phyloP scores from a whole-genome alignment of 1,140 invertebrate species.

The Drosophila teissieri region DNA sequence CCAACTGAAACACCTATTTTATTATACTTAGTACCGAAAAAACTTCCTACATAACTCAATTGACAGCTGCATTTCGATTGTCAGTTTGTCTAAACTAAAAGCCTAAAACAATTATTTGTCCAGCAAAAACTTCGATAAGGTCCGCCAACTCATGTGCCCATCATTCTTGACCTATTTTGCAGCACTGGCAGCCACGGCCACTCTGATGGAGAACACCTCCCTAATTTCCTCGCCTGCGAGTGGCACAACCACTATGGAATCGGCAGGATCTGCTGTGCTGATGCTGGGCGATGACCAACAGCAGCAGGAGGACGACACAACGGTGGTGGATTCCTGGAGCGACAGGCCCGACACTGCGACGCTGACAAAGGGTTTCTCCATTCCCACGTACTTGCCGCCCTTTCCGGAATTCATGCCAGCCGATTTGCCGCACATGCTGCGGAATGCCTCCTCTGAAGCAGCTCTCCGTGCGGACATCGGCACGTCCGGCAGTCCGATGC shows the following conservation, averaged over 20 bases:
- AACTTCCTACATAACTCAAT: neutral
- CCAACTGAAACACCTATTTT: neutral
- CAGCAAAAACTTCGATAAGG: constrained; percentile 17
- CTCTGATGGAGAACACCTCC: constrained; percentile 49
- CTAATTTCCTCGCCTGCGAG: constrained; percentile 62
- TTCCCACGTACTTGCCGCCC: constrained; percentile 75
- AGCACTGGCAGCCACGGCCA: constrained; percentile 56
- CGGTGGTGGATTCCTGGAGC: constrained; percentile 58
- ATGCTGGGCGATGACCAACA: constrained; percentile 18
- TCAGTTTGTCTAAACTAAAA: constrained; percentile 6
- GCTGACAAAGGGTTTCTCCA: constrained; percentile 73
- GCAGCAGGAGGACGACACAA: constrained; percentile 37
- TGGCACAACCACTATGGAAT: constrained; percentile 16
- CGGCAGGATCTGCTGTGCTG: constrained; percentile 15
- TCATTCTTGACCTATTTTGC: constrained; percentile 67
- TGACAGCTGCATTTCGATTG: constrained; percentile 19
- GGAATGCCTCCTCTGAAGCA: constrained; percentile 22
- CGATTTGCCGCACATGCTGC: constrained; percentile 58
- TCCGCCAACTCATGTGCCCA: constrained; percentile 29
- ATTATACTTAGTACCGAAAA: no score
- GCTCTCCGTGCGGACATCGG: constrained; percentile 6
- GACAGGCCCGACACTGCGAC: constrained; percentile 68
- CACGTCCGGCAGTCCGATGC: neutral
- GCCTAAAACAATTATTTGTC: constrained; percentile 9
- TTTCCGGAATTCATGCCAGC: constrained; percentile 74